These are phyloP conservation scores for Apotomis betuletana DNA, from an alignment of 2,888 invertebrate species.

Conservation along the genomic window DNA sequence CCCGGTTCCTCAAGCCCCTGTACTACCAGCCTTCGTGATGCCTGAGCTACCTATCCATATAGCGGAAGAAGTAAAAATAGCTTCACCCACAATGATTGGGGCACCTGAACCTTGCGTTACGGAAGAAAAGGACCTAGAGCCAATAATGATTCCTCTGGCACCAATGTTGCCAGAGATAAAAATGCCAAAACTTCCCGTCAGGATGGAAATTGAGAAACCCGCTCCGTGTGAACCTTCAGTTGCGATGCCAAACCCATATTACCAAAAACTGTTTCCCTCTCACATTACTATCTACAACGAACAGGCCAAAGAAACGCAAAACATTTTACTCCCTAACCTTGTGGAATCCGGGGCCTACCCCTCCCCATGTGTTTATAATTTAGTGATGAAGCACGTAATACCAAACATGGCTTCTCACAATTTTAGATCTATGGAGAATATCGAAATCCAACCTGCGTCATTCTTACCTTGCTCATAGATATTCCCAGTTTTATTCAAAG, in stretches of 20 bases:
- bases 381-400: conserved; percentile 25
- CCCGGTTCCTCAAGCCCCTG: conserved; percentile 45
- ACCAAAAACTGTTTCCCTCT: conserved; percentile 22
- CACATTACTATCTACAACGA: conserved; percentile 12
- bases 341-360: conserved; percentile 1
- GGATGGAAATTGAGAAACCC: conserved; percentile 9
- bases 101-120: conserved; percentile 15
- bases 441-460: conserved; percentile 16
- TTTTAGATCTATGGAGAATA: conserved; percentile 29
- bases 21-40: conserved; percentile 45
- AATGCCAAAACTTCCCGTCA: conserved; percentile 24
- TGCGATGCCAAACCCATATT: conserved; percentile 4
- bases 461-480: conserved; percentile 27
- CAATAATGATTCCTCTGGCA: conserved; percentile 21
- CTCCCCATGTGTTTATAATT: conserved; percentile 26
- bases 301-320: conserved; percentile 10
- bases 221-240: conserved; percentile 20
- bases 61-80: conserved; percentile 15
- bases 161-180: conserved; percentile 15
- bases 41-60: conserved; percentile 43
- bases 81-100: not conserved
- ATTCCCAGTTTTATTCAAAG: not conserved
- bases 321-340: conserved; percentile 26
- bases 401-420: conserved; percentile 28
- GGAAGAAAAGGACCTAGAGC: conserved; percentile 20